Evolutionary conservation across 2,113 vertebrate genomes (phyloP).

Genomic region (Eudyptes chrysolophus): DNA sequence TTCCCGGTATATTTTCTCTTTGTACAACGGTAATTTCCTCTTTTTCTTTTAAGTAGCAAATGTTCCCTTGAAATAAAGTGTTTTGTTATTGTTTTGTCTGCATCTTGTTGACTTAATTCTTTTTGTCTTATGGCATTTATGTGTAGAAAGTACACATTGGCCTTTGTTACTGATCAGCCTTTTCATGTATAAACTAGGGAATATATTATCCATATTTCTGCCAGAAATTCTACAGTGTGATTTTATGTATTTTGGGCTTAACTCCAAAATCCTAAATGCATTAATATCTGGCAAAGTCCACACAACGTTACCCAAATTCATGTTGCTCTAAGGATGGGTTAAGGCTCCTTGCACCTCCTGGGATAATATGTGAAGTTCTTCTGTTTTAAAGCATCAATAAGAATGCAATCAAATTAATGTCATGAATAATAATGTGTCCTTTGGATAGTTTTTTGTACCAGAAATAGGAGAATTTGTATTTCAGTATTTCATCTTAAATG

Average conservation of each 20-base stretch:
- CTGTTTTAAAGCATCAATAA: not conserved
- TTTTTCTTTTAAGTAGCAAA: not conserved
- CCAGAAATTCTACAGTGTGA: not conserved
- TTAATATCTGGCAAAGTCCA: not conserved
- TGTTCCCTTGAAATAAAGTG: not conserved
- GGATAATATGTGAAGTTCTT: not conserved
- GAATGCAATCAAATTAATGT: not conserved
- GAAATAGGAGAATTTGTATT: not conserved
- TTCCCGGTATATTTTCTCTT: not conserved
- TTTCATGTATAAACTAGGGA: not conserved
- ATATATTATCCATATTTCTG: not conserved
- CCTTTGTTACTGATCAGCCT: not conserved
- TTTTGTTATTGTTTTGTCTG: not conserved
- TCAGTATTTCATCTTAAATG: not conserved
- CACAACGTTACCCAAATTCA: not conserved
- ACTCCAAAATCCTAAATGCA: not conserved
- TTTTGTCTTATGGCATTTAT: not conserved
- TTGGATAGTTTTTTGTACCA: not conserved
- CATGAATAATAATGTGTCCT: not conserved
- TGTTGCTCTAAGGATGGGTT: not conserved
- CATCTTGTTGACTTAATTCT: not conserved
- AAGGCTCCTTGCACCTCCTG: not conserved
- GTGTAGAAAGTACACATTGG: not conserved
- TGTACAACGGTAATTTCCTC: not conserved
- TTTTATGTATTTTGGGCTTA: not conserved